These are phyloP conservation scores for Xiphydria camelus DNA, from an alignment of 2,888 invertebrate genomes.

Conservation along the genomic window DNA sequence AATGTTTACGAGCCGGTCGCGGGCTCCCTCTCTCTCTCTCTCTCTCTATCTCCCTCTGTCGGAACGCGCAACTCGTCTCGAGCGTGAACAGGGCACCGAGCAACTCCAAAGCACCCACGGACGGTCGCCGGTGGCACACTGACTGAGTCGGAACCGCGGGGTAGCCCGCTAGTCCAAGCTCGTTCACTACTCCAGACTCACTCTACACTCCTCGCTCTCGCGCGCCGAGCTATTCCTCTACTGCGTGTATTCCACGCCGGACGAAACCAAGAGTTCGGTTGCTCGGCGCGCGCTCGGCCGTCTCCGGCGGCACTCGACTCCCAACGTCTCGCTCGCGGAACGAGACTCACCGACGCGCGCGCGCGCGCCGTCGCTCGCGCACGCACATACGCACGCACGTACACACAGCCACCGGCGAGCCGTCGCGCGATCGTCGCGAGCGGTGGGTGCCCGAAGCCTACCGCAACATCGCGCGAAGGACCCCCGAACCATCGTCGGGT, in stretches of 20 bases:
- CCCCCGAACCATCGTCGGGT: not conserved
- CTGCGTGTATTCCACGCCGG: conserved; percentile 59
- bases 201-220: conserved; percentile 6
- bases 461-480: conserved; percentile 4
- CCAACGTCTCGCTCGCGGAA: conserved; percentile 60
- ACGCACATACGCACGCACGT: conserved; percentile 51
- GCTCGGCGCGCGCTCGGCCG: conserved; percentile 63
- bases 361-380: conserved; percentile 43
- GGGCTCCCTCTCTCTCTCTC: no score
- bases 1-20: conserved; percentile 49
- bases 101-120: no score
- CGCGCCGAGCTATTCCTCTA: conserved; percentile 15
- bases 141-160: conserved; percentile 51
- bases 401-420: conserved; percentile 47
- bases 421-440: conserved; percentile 28
- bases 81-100: no score
- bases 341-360: conserved; percentile 28
- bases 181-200: conserved; percentile 13
- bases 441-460: not conserved
- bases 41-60: conserved; percentile 12
- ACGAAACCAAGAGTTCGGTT: conserved; percentile 63
- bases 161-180: conserved; percentile 46
- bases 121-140: conserved; percentile 57
- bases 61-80: no score
- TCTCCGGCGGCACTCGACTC: conserved; percentile 48